Evolutionary conservation across 2,113 vertebrate species (phyloP).

Genomic region (Montifringilla adamsi): DNA sequence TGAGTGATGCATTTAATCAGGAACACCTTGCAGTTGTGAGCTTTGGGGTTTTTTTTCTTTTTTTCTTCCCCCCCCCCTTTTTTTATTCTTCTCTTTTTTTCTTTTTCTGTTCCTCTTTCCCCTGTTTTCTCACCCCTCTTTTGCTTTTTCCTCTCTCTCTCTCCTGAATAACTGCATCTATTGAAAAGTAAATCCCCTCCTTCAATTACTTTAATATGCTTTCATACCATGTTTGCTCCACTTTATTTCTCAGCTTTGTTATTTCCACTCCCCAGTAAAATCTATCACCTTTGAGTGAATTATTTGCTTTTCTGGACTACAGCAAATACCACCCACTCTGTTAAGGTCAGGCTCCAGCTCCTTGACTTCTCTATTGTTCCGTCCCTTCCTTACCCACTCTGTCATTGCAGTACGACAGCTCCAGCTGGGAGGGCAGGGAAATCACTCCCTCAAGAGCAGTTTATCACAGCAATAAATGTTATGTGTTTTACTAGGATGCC

Average conservation of each 20-base stretch:
- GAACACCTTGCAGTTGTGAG: conserved; percentile 8
- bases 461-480: conserved; percentile 76
- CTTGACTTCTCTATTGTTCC: conserved; percentile 71
- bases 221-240: conserved; percentile 48
- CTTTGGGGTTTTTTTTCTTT: neutral
- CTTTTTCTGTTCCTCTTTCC: neutral
- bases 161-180: conserved; percentile 7
- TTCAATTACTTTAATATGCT: conserved; percentile 43
- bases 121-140: neutral
- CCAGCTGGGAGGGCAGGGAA: conserved; percentile 70
- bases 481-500: conserved; percentile 72
- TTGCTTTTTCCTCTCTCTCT: neutral
- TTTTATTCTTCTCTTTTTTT: neutral
- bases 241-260: conserved; percentile 63
- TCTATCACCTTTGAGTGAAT: conserved; percentile 68
- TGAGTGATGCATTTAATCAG: conserved; percentile 65
- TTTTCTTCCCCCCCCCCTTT: rapidly evolving
- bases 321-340: conserved; percentile 72
- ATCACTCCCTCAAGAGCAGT: conserved; percentile 71
- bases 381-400: conserved; percentile 62
- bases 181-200: conserved; percentile 47
- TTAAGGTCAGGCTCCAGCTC: conserved; percentile 61
- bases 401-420: conserved; percentile 59
- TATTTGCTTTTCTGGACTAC: conserved; percentile 68
- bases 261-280: conserved; percentile 67